A percentile compares a stretch with the other conserved stretches of the same genome.
These are phyloP conservation scores for Thymelicus lineola DNA, from an alignment of 2,888 invertebrate genomes.

Conservation along the genomic window DNA sequence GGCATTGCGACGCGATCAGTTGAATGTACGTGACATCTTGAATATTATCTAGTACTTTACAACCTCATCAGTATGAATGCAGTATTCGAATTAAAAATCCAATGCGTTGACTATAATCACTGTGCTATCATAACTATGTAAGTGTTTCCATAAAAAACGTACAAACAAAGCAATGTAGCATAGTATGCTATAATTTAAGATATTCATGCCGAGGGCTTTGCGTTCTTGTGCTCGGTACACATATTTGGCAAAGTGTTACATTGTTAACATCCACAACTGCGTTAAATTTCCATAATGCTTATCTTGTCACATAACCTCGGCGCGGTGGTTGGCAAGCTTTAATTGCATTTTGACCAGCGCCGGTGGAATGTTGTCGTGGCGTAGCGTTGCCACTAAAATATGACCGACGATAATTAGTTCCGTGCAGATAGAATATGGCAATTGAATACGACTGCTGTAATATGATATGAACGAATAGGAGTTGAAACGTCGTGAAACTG, in stretches of 20 bases:
- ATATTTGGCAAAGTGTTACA: constrained; percentile 36
- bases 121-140: too few relatives aligned
- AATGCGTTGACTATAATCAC: too few relatives aligned
- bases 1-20: too few relatives aligned
- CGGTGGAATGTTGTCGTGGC: constrained; percentile 60
- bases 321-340: constrained; percentile 68
- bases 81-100: too few relatives aligned
- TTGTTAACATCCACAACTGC: constrained; percentile 61
- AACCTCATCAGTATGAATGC: too few relatives aligned
- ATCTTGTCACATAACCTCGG: constrained; percentile 72
- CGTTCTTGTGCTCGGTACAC: constrained; percentile 43
- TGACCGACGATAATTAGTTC: constrained; percentile 57
- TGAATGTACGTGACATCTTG: too few relatives aligned
- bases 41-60: too few relatives aligned
- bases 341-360: constrained; percentile 70
- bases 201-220: constrained; percentile 41
- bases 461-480: not conserved
- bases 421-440: constrained; percentile 39
- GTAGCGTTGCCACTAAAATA: constrained; percentile 62
- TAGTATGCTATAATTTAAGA: not conserved
- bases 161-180: too few relatives aligned
- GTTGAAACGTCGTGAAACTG: too few relatives aligned
- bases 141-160: too few relatives aligned
- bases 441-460: constrained; percentile 33
- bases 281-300: constrained; percentile 76